These are phyloP conservation scores for Pungitius pungitius DNA, from an alignment of 2,113 vertebrate species.

Conservation along the genomic window DNA sequence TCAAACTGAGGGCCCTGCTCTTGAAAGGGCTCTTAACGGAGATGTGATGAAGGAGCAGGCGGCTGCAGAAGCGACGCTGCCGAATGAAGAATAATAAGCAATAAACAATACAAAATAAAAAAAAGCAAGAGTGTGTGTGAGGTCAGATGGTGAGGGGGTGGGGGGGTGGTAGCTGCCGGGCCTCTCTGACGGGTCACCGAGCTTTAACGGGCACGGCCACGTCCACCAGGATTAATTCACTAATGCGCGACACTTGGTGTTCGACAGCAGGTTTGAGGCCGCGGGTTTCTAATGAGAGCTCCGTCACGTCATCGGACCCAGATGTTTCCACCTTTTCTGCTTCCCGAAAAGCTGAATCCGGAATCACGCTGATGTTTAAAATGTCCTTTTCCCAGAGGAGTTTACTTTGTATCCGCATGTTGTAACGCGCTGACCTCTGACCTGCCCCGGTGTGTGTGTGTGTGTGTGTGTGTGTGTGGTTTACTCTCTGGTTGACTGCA, in stretches of 20 bases:
- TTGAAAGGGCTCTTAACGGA: too few species aligned
- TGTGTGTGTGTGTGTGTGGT: slow-evolving; percentile 10
- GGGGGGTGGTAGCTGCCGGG: slow-evolving; percentile 48
- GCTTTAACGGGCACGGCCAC: slow-evolving; percentile 61
- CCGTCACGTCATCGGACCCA: slow-evolving; percentile 46
- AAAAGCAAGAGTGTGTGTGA: neutral
- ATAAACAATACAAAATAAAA: neutral
- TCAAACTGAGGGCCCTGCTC: too few species aligned
- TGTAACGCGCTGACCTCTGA: slow-evolving; percentile 32
- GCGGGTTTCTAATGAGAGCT: slow-evolving; percentile 54
- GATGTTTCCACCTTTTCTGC: slow-evolving; percentile 38
- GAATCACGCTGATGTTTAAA: too few species aligned
- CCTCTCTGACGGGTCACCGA: slow-evolving; percentile 70
- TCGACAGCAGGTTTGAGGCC: slow-evolving; percentile 70
- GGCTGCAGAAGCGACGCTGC: neutral
- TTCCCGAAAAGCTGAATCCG: neutral
- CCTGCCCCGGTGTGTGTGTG: slow-evolving; percentile 13
- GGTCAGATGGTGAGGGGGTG: neutral
- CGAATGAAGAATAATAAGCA: slow-evolving; percentile 12
- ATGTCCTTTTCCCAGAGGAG: neutral
- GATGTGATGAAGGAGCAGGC: too few species aligned
- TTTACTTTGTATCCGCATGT: slow-evolving; percentile 4
- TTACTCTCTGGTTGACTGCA: slow-evolving; percentile 25
- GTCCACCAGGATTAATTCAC: slow-evolving; percentile 71
- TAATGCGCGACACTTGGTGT: slow-evolving; percentile 61